Conservation (phyloP, 2,797 vertebrate species). For the Zenarchopterus dispar region DNA sequence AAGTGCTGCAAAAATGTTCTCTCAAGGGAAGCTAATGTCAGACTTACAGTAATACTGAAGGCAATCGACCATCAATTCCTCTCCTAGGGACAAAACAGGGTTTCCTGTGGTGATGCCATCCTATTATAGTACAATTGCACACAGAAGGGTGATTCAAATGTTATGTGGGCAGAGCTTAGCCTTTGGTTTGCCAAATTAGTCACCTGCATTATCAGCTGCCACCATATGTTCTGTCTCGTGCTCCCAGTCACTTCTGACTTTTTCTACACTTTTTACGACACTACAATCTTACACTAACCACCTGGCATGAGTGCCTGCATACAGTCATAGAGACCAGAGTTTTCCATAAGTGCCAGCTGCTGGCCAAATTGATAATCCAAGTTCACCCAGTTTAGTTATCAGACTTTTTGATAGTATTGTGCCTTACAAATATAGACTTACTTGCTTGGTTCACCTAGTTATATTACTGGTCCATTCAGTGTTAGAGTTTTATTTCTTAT, state of each 20-base stretch:
- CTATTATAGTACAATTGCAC: constrained; percentile 4
- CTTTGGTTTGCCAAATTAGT: constrained; percentile 24
- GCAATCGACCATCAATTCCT: constrained; percentile 14
- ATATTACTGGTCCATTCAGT: too few relatives aligned
- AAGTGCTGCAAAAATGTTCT: constrained; percentile 32
- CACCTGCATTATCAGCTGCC: neutral
- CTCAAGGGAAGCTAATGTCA: constrained; percentile 36
- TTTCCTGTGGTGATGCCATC: constrained; percentile 14
- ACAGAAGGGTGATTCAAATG: constrained; percentile 18
- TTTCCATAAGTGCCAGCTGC: neutral
- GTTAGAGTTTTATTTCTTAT: too few relatives aligned
- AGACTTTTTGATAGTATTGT: too few relatives aligned
- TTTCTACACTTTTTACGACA: constrained; percentile 1
- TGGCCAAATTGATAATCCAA: too few relatives aligned
- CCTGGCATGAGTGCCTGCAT: too few relatives aligned
- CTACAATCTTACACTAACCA: neutral
- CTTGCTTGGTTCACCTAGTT: too few relatives aligned
- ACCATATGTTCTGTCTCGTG: neutral
- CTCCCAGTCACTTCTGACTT: neutral
- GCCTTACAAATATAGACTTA: too few relatives aligned
- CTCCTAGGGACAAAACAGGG: constrained; percentile 3
- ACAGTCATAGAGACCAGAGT: neutral
- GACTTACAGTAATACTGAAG: constrained; percentile 25
- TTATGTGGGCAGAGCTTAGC: neutral
- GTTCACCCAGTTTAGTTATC: too few relatives aligned